These are phyloP conservation scores for Bradypus variegatus DNA, from an alignment of 2,797 vertebrate species.

Conservation along the genomic window DNA sequence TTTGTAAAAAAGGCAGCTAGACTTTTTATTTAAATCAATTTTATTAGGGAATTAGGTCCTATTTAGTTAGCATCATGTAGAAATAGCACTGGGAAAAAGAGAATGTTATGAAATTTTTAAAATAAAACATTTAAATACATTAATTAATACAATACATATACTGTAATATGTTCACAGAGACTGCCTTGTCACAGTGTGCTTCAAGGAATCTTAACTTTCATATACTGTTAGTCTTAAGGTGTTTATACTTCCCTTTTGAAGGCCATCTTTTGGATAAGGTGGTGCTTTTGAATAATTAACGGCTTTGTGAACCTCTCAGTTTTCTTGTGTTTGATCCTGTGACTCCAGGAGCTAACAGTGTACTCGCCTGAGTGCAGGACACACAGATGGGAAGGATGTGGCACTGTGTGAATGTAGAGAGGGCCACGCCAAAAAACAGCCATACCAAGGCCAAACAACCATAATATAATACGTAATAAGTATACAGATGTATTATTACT, in stretches of 20 bases:
- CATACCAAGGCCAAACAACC: neutral
- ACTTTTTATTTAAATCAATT: neutral
- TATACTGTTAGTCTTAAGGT: neutral
- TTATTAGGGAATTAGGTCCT: neutral
- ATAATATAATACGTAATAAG: neutral
- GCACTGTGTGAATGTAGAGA: constrained; percentile 69
- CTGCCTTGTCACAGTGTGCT: neutral
- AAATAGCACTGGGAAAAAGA: neutral
- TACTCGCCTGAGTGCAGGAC: constrained; percentile 33
- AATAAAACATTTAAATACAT: neutral
- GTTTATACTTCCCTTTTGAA: neutral
- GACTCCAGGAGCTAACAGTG: neutral
- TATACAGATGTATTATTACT: neutral
- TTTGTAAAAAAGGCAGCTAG: neutral
- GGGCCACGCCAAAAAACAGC: neutral
- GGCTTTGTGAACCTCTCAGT: constrained; percentile 9
- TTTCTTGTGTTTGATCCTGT: neutral
- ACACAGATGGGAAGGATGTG: constrained; percentile 66
- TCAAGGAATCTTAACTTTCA: neutral
- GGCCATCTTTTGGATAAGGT: neutral
- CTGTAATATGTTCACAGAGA: neutral
- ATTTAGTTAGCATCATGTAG: neutral
- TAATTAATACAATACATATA: neutral
- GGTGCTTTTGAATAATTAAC: neutral
- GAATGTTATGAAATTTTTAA: neutral